Evolutionary conservation across 1,140 invertebrate genomes (phyloP).

Genomic region (Trichogramma pretiosum): DNA sequence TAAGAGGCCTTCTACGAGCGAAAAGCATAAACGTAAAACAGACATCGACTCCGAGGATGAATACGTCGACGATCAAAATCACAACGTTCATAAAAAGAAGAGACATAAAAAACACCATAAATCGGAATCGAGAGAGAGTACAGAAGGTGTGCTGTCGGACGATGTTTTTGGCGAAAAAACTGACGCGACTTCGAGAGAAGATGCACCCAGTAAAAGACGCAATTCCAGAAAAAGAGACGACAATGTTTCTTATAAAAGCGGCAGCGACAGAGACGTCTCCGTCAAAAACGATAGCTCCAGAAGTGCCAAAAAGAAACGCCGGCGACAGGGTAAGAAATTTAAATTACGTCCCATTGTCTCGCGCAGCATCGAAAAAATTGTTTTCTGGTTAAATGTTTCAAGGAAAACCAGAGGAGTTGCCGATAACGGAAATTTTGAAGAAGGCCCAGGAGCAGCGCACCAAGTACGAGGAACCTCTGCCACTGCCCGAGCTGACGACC

Average conservation of each 20-base stretch:
- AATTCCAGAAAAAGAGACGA: conserved; percentile 14
- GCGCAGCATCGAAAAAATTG: not conserved
- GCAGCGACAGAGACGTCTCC: not conserved
- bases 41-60: conserved; percentile 14
- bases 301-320: not conserved
- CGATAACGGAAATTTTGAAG: conserved; percentile 37
- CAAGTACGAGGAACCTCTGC: conserved; percentile 33
- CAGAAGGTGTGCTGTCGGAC: not conserved
- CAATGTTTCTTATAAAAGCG: conserved; percentile 1
- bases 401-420: conserved; percentile 27
- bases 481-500: conserved; percentile 33
- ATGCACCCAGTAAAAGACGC: conserved; percentile 12
- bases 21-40: conserved; percentile 7
- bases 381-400: too few relatives aligned
- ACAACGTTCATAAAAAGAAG: conserved; percentile 5
- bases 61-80: conserved; percentile 10
- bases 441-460: conserved; percentile 29
- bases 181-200: conserved; percentile 4
- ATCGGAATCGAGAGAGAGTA: conserved; percentile 14
- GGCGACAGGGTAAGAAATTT: not conserved
- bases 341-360: not conserved
- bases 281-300: not conserved
- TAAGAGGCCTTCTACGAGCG: too few relatives aligned
- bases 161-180: conserved; percentile 12
- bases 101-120: conserved; percentile 16